phyloP scores from a whole-genome alignment of 1,140 invertebrate species.

The Drosophila kurseongensis region DNA sequence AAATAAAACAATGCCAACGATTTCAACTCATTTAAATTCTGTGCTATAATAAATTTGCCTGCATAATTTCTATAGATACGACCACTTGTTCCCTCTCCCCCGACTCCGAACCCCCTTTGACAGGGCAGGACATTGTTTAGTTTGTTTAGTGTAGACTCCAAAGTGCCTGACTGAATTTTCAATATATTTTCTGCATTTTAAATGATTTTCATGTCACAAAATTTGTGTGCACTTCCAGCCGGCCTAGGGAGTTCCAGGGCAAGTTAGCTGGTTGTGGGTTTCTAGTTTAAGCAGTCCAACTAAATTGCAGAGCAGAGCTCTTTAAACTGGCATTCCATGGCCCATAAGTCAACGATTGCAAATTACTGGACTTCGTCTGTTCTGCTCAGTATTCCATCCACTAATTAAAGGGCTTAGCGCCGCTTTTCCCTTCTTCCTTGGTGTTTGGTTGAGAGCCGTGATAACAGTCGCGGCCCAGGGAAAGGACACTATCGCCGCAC shows the following conservation, averaged over 20 bases:
- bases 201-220: slow-evolving; percentile 58
- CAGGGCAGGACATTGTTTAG: slow-evolving; percentile 31
- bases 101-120: slow-evolving; percentile 3
- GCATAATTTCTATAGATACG: slow-evolving; percentile 77
- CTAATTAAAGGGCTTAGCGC: slow-evolving; percentile 78
- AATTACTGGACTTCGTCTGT: slow-evolving; percentile 39
- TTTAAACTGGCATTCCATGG: slow-evolving; percentile 11
- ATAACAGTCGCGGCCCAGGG: slow-evolving; percentile 20
- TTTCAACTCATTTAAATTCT: slow-evolving; percentile 83
- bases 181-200: slow-evolving; percentile 62
- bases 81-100: neutral
- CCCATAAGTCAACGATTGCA: slow-evolving; percentile 45
- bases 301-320: neutral
- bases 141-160: slow-evolving; percentile 47
- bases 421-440: slow-evolving; percentile 35
- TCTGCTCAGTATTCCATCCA: slow-evolving; percentile 37
- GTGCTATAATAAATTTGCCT: slow-evolving; percentile 77
- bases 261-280: slow-evolving; percentile 11
- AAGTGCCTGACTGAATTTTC: slow-evolving; percentile 56
- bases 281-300: slow-evolving; percentile 5
- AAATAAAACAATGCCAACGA: slow-evolving; percentile 80
- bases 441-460: slow-evolving; percentile 57
- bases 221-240: slow-evolving; percentile 27
- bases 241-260: neutral
- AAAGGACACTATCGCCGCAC: slow-evolving; percentile 7